Evolutionary conservation across 2,797 vertebrate genomes (phyloP), one percentile per base, ranked within the genome.

Genomic region (Picus viridis): DNA sequence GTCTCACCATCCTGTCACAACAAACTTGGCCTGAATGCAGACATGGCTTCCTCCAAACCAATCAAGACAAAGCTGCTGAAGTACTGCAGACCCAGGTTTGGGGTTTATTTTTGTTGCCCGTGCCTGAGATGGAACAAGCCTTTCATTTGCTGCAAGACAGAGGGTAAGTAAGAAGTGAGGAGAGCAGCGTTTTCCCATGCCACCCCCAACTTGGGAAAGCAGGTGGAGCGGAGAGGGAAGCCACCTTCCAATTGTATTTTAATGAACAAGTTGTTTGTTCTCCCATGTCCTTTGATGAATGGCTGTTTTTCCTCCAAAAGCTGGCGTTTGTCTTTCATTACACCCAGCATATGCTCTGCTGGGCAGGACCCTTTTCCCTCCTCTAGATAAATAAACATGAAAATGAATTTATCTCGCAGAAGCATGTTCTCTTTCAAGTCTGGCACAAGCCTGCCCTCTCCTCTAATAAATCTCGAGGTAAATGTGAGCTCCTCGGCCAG

Each of bases 281-380:
- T 96, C 77, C 79, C 2, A 0, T 85, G 70, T 72, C 88, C 59
- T 94, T 93, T 96, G 96, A 97, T 89, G 94, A 97, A 96, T 93
- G 92, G 23, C 34, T 97, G 95, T 96, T 97, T 97, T 96, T 94
- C 85, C 58, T 93, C 92, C 94, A 92, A 96, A 96, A 91, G 93
- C 95, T 92, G 89, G 88, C 94, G 94, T 96, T 96, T 96, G 95
- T 97, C 95, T 96, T 97, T 97, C 96, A 97, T 97, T 96, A 96
- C 1, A 0, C 59, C 56, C 77, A 93, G 93, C 96, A 93, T 95
- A 95, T 95, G 96, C 92, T 96, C 93, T 96, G 13, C 75, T 96
- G 92, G 95, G 92, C 94, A 92, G 67, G 63, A 89, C 85, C 74
- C 30, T 94, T 96, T 96, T 96, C 94, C 95, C 95, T 94, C 77